Evolutionary conservation across 1,140 invertebrate genomes (phyloP).

Genomic region (Vanessa tameamea): DNA sequence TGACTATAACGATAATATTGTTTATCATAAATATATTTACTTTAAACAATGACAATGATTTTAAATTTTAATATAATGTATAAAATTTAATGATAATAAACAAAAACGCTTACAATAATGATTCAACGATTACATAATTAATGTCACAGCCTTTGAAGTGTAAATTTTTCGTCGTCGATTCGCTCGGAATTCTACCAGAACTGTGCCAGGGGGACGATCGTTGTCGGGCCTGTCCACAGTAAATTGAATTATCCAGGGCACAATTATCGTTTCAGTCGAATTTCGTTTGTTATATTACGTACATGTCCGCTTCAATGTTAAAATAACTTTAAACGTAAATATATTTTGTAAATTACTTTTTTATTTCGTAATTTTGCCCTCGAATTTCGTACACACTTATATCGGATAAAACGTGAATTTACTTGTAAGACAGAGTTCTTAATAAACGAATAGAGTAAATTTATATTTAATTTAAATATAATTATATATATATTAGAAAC

Average conservation of each 20-base stretch:
- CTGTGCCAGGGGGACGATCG: not conserved
- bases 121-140: not conserved
- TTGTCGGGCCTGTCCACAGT: conserved; percentile 4
- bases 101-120: not conserved
- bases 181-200: not conserved
- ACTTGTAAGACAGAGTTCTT: too few species aligned
- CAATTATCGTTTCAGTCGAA: conserved; percentile 7
- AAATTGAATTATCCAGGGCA: conserved; percentile 7
- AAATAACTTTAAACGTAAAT: not conserved
- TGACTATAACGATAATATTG: too few species aligned
- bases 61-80: not conserved
- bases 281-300: conserved; percentile 4
- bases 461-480: too few species aligned
- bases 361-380: not conserved
- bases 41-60: too few species aligned
- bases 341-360: not conserved
- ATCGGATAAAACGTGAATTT: too few species aligned
- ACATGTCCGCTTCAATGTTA: not conserved
- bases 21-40: too few species aligned
- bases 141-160: conserved; percentile 3
- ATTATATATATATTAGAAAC: too few species aligned
- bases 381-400: too few species aligned
- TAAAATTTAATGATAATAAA: not conserved
- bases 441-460: too few species aligned
- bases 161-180: conserved; percentile 1